Percentiles rank a stretch among this genome's conserved stretches.
Conservation (phyloP, 2,888 invertebrate genomes). For the Proisotoma minuta region DNA sequence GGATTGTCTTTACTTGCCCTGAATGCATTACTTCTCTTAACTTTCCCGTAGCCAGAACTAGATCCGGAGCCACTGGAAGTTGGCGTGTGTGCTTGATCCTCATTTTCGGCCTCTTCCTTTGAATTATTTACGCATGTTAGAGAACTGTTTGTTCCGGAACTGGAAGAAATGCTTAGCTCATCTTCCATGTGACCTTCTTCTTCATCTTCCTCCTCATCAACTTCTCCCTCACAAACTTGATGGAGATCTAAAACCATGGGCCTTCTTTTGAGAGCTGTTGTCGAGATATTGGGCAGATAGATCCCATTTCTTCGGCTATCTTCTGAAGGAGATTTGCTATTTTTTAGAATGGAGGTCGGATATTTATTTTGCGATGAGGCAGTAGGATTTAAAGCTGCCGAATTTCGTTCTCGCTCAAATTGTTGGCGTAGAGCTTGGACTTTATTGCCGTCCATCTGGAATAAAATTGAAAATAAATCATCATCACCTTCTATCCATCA, state of each 20-base stretch:
- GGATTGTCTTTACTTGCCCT: slow-evolving; percentile 26
- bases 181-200: background rate
- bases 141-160: too few relatives aligned
- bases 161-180: background rate
- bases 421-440: slow-evolving; percentile 46
- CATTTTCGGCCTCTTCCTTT: background rate
- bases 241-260: slow-evolving; percentile 12
- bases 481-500: too few relatives aligned
- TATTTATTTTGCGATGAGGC: slow-evolving; percentile 11
- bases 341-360: background rate
- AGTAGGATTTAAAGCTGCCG: slow-evolving; percentile 22
- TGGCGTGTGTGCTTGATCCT: slow-evolving; percentile 34
- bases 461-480: slow-evolving; percentile 17
- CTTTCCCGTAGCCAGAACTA: slow-evolving; percentile 42
- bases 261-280: slow-evolving; percentile 1
- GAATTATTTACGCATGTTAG: slow-evolving; percentile 4
- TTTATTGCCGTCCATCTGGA: slow-evolving; percentile 45
- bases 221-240: background rate
- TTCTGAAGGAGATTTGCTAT: slow-evolving; percentile 9
- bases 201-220: background rate
- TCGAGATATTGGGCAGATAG: slow-evolving; percentile 40
- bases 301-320: slow-evolving; percentile 38
- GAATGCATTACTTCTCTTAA: slow-evolving; percentile 46
- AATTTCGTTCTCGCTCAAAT: slow-evolving; percentile 38
- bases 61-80: slow-evolving; percentile 38